Evolutionary conservation across 2,888 invertebrate genomes (phyloP).

Genomic region (Megalurothrips usitatus): DNA sequence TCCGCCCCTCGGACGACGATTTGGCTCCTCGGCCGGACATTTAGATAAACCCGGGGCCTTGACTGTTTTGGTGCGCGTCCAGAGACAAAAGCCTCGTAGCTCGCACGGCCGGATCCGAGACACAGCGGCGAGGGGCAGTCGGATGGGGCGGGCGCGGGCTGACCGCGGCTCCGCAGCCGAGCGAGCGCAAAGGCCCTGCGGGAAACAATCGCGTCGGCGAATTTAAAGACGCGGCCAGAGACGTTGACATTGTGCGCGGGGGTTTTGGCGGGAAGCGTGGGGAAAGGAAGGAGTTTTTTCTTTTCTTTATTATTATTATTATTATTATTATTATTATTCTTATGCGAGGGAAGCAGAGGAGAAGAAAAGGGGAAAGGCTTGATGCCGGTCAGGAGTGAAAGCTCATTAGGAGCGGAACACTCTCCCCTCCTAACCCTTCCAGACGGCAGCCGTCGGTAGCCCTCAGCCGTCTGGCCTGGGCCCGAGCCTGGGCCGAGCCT

Average conservation of each 20-base stretch:
- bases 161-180: neutral
- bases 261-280: neutral
- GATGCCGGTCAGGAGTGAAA: constrained; percentile 19
- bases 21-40: too few relatives aligned
- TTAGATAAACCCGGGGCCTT: too few relatives aligned
- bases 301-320: too few relatives aligned
- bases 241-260: neutral
- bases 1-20: too few relatives aligned
- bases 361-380: neutral
- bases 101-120: too few relatives aligned
- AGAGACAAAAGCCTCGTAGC: too few relatives aligned
- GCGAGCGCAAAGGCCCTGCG: neutral
- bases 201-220: neutral
- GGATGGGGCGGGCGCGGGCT: neutral
- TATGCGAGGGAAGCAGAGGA: neutral
- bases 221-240: neutral
- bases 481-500: neutral
- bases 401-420: constrained; percentile 4
- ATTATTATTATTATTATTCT: too few relatives aligned
- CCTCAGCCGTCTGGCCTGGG: too few relatives aligned
- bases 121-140: too few relatives aligned
- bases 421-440: neutral
- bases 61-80: too few relatives aligned
- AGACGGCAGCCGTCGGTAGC: neutral
- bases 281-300: neutral